Conservation (phyloP, 2,113 vertebrate species). For the Maccullochella peelii region DNA sequence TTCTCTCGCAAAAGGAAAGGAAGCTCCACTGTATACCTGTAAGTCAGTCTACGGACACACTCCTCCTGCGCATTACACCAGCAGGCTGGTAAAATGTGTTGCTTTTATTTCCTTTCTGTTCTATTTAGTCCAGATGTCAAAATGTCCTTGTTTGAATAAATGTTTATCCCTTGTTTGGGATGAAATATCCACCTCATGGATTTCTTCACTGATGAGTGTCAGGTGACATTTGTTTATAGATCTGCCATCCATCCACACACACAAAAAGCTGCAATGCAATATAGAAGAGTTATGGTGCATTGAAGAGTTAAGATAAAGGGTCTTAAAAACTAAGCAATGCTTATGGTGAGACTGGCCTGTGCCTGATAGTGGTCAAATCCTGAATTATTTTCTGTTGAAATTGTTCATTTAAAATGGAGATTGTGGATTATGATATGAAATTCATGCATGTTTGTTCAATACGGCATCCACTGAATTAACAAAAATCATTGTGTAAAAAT, state of each 20-base stretch:
- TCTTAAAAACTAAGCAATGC: neutral
- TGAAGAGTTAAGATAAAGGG: neutral
- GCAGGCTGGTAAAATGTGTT: neutral
- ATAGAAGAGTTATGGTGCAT: neutral
- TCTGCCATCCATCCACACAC: neutral
- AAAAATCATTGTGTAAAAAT: neutral
- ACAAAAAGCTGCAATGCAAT: neutral
- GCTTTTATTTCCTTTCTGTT: neutral
- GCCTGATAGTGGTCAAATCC: no score
- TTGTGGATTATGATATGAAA: neutral
- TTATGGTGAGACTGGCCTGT: no score
- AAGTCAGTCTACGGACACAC: neutral
- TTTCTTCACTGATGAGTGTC: neutral
- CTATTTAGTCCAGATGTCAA: neutral
- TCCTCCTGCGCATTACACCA: neutral
- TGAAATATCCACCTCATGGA: neutral
- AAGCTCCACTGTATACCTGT: neutral
- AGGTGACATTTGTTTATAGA: neutral
- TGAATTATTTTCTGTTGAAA: no score
- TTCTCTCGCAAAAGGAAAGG: neutral
- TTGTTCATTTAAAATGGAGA: neutral
- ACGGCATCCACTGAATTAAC: neutral
- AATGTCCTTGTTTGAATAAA: neutral
- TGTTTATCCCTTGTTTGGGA: neutral
- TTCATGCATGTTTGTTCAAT: neutral